Conservation (phyloP, 2,797 vertebrate species). For the Sciaenops ocellatus region DNA sequence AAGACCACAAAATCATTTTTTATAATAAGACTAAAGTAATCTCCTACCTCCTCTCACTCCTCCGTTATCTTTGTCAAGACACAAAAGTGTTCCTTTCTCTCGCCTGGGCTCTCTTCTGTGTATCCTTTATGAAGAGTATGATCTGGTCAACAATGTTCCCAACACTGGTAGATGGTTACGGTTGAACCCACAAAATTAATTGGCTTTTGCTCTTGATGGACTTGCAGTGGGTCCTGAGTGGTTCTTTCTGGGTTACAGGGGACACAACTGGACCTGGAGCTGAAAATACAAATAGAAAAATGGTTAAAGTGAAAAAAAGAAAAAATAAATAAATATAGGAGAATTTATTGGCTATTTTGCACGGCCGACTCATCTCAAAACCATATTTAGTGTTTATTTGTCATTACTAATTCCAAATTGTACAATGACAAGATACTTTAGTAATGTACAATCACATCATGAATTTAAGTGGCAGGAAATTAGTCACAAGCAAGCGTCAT, state of each 20-base stretch:
- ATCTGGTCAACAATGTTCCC: constrained; percentile 16
- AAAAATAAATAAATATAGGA: background rate
- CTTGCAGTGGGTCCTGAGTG: background rate
- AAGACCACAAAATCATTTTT: too few species aligned
- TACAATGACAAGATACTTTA: background rate
- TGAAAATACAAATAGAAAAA: constrained; percentile 22
- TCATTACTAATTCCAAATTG: background rate
- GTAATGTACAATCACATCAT: too few species aligned
- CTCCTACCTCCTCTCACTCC: constrained; percentile 42
- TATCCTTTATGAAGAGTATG: constrained; percentile 37
- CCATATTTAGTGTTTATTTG: background rate
- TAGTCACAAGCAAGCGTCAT: background rate
- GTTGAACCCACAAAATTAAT: background rate
- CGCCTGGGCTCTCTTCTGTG: background rate
- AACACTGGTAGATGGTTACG: background rate
- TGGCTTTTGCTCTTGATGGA: constrained; percentile 6
- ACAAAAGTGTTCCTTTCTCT: constrained; percentile 21
- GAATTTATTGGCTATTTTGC: background rate
- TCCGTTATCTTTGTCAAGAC: constrained; percentile 12
- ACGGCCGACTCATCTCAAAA: background rate
- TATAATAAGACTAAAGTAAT: background rate
- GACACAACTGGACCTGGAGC: constrained; percentile 7
- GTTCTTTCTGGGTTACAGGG: constrained; percentile 3
- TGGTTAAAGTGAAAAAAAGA: background rate
- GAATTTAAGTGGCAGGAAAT: background rate